Conservation (phyloP, 2,888 invertebrate species). For the Hecatera dysodea region DNA sequence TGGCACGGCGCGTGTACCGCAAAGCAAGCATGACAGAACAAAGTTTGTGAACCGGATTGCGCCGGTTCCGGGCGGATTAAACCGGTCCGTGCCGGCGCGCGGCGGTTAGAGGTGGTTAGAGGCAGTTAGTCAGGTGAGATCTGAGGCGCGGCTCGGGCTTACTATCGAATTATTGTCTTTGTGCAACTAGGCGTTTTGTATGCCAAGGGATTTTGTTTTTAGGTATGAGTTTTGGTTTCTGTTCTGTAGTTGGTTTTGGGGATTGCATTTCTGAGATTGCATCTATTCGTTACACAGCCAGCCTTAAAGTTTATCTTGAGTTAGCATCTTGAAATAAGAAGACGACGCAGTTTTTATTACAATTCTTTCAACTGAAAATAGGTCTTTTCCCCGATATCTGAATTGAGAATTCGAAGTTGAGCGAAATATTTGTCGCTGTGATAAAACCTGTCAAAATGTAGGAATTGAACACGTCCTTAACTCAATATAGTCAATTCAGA, state of each 20-base stretch:
- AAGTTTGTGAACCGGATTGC: constrained; percentile 86
- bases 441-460: no score
- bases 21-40: constrained; percentile 84
- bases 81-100: constrained; percentile 71
- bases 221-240: constrained; percentile 65
- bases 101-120: constrained; percentile 78
- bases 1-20: constrained; percentile 81
- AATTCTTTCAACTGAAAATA: background rate
- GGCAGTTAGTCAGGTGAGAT: constrained; percentile 85
- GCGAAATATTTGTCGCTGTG: no score
- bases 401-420: no score
- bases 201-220: constrained; percentile 74
- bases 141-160: constrained; percentile 73
- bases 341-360: no score
- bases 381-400: no score
- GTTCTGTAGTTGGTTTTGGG: constrained; percentile 41
- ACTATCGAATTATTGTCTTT: constrained; percentile 82
- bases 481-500: no score
- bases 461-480: no score
- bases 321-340: constrained; percentile 14
- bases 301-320: constrained; percentile 31
- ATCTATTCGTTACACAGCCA: constrained; percentile 5
- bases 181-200: constrained; percentile 73
- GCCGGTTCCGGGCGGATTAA: constrained; percentile 80
- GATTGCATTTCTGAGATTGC: constrained; percentile 35